These are phyloP conservation scores for Hyles lineata DNA, from an alignment of 2,888 invertebrate species.

Conservation along the genomic window DNA sequence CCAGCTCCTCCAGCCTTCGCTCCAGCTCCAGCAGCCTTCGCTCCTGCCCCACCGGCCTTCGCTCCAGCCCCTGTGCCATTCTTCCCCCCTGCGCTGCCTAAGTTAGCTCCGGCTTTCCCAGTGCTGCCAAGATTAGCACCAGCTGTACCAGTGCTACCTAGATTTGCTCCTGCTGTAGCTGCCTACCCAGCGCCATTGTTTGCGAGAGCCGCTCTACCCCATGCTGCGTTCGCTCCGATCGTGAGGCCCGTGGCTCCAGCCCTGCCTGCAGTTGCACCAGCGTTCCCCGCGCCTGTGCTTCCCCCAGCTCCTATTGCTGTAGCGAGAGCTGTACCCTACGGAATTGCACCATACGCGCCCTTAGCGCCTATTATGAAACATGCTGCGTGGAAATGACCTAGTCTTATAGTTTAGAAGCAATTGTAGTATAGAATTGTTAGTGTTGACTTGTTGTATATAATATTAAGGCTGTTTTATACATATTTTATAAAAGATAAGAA, in stretches of 20 bases:
- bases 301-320: slow-evolving; percentile 60
- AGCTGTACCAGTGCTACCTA: slow-evolving; percentile 40
- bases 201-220: slow-evolving; percentile 44
- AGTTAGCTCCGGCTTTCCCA: slow-evolving; percentile 38
- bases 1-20: slow-evolving; percentile 35
- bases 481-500: slow-evolving; percentile 40
- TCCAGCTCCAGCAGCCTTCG: slow-evolving; percentile 2
- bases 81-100: slow-evolving; percentile 45
- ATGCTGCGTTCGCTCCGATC: slow-evolving; percentile 62
- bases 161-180: slow-evolving; percentile 38
- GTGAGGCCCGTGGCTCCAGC: slow-evolving; percentile 55
- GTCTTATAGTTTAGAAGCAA: slow-evolving; percentile 43
- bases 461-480: slow-evolving; percentile 50
- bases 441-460: slow-evolving; percentile 42
- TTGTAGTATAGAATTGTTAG: slow-evolving; percentile 42
- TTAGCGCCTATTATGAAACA: slow-evolving; percentile 61
- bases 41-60: slow-evolving; percentile 20
- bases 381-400: slow-evolving; percentile 72
- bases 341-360: slow-evolving; percentile 56
- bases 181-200: slow-evolving; percentile 39
- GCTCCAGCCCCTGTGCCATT: slow-evolving; percentile 38
- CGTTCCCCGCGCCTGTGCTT: slow-evolving; percentile 51
- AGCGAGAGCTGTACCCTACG: slow-evolving; percentile 55
- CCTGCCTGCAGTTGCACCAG: slow-evolving; percentile 47
- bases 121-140: slow-evolving; percentile 41